Evolutionary conservation across 2,888 invertebrate species (phyloP), one percentile per base, ranked within the genome.

Genomic region (Chrysolina oricalcia): DNA sequence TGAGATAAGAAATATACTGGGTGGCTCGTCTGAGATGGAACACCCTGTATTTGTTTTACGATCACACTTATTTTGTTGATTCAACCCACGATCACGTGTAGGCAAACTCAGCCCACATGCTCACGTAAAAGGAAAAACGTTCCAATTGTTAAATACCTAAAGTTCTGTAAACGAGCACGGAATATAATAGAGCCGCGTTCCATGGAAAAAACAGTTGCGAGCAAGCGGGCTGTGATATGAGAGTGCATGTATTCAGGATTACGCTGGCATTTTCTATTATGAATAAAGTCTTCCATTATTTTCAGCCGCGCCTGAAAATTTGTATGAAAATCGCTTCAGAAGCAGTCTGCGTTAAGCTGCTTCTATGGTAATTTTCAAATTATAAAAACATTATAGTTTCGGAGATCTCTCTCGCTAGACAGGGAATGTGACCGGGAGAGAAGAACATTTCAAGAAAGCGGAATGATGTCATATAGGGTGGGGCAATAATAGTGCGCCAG

Each of bases 231-330:
- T 59, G 27, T n/a, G 35, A 59, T 59, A 59, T 59, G 59, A 35
- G 27, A 27, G 59, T 23, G 59, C 59, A 59, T 59, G 59, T n/a
- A 59, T 59, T 23, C 59, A 27, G 59, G 59, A 59, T 59, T 59
- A 59, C n/a, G 35, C 35, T 8, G 35, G 35, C 59, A 59, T 15
- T 59, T 59, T 59, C 59, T 59, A 59, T 59, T 35, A 59, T 35
- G 59, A 35, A 59, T 59, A 59, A 50, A n/a, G 35, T 59, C 59
- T 27, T 8, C 15, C 35, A 35, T 59, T 59, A 59, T 35, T 23
- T 59, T 23, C 23, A 15, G 35, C 23, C 15, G 35, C 59, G 53
- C 11, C 15, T 5, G 19, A 10, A 53, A 53, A 53, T 53, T 53
- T 53, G 53, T 59, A 35, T 35, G 59, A 59, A n/a, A n/a, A 59